Evolutionary conservation across 2,888 invertebrate genomes (phyloP).

Genomic region (Rotaria socialis): DNA sequence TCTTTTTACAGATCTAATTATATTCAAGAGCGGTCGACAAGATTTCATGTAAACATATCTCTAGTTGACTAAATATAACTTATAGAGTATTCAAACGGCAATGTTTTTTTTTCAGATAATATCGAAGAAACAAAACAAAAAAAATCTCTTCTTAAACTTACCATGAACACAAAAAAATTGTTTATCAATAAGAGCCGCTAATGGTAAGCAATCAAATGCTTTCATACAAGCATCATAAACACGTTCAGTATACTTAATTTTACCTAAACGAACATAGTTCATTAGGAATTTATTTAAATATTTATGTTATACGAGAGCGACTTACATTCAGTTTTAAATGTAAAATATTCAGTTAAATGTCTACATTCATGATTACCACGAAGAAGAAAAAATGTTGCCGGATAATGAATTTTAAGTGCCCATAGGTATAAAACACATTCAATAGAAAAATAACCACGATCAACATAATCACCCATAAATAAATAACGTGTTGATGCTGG

Average conservation of each 20-base stretch:
- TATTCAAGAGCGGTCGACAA: neutral
- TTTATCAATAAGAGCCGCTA: constrained; percentile 41
- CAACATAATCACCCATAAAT: constrained; percentile 46
- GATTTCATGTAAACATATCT: neutral
- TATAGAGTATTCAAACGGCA: too few species aligned
- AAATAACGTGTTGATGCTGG: constrained; percentile 38
- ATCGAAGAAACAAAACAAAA: too few species aligned
- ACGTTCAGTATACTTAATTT: constrained; percentile 40
- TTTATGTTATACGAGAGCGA: neutral
- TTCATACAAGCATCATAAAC: constrained; percentile 41
- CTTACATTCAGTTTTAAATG: constrained; percentile 43
- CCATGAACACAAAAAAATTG: constrained; percentile 41
- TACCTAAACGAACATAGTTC: neutral
- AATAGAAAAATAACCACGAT: constrained; percentile 43
- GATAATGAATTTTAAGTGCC: constrained; percentile 41
- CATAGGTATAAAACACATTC: constrained; percentile 44
- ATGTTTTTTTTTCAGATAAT: too few species aligned
- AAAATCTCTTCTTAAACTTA: neutral
- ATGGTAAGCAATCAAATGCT: constrained; percentile 43
- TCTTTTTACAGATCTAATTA: neutral
- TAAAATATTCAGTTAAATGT: constrained; percentile 45
- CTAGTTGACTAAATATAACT: neutral
- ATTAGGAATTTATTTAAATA: neutral
- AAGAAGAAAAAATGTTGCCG: constrained; percentile 39
- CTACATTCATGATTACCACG: constrained; percentile 45